Conservation (phyloP, 2,888 invertebrate species). For the Acleris holmiana region DNA sequence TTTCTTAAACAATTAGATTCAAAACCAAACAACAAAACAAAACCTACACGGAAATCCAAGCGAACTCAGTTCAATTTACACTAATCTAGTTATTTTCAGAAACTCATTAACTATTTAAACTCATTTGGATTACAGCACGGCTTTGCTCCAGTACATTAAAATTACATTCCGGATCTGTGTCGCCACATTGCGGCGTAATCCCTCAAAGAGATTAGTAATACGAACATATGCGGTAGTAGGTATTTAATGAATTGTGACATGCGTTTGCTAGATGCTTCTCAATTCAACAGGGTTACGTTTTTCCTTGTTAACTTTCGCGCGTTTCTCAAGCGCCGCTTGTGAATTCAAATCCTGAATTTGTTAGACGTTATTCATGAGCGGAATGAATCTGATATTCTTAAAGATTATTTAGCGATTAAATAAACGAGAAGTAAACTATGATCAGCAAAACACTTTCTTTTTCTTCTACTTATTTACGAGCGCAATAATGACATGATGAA, state of each 20-base stretch:
- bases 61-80: background rate
- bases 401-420: no score
- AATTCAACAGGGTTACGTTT: no score
- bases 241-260: background rate
- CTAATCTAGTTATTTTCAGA: slow-evolving; percentile 22
- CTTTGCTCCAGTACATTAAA: slow-evolving; percentile 36
- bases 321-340: no score
- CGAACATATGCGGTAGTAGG: background rate
- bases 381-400: no score
- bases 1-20: background rate
- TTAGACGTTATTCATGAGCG: no score
- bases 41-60: background rate
- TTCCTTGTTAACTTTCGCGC: no score
- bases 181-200: slow-evolving; percentile 38
- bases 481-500: no score
- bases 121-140: slow-evolving; percentile 42
- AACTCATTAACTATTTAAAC: slow-evolving; percentile 40
- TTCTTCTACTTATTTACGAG: no score
- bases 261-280: no score
- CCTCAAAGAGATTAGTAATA: slow-evolving; percentile 39
- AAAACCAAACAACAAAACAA: background rate
- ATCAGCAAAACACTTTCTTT: no score
- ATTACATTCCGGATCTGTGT: slow-evolving; percentile 38
- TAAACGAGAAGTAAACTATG: no score
- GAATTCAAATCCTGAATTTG: no score